Evolutionary conservation across 2,888 invertebrate species (phyloP), one percentile per base, ranked within the genome.

Genomic region (Drosophila antonietae): DNA sequence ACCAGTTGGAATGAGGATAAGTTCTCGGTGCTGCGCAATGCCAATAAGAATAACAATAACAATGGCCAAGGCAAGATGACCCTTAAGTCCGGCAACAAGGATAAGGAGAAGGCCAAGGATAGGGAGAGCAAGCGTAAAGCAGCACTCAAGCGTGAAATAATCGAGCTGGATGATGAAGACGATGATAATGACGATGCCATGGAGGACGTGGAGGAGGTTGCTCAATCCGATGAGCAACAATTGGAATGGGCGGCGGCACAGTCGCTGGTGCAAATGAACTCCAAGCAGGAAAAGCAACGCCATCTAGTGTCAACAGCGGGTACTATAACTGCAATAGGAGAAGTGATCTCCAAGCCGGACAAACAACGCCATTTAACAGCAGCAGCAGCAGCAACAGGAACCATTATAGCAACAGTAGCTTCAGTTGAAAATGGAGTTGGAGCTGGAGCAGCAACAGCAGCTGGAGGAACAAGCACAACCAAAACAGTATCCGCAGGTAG

Each of bases 191-290:
- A 37, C 2, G 20, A 9, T 8, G 52, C 35, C 52, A 53, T 53
- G 52, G 52, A 39, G 53, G 46, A 46, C 8, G 23, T 20, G n/a
- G 23, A 37, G 37, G 23, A 23, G 73, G 55, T 3, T 0, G 28
- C 62, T 9, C 68, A 51, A 18, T 60, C 77, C 28, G 68, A 75
- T 28, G 84, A 81, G 44, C 83, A 79, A 49, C 86, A 91, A 59
- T 73, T 92, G 67, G 92, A 92, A 74, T 92, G 92, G 92, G 91
- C 92, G 46, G 92, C 92, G 43, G 92, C 92, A 58, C 92, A 92
- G 70, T 93, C 92, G 57, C 74, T 92, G 65, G 92, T 92, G 64
- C 91, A 92, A 86, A 91, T 92, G 90, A 92, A 91, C 83, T 89
- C 90, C 63, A 92, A 92, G 79, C 86, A 86, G 74, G 91, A 91